Percentiles rank a stretch among this genome's conserved stretches.
Evolutionary conservation across 2,113 vertebrate genomes (phyloP).

Genomic region (Leiothrix lutea): DNA sequence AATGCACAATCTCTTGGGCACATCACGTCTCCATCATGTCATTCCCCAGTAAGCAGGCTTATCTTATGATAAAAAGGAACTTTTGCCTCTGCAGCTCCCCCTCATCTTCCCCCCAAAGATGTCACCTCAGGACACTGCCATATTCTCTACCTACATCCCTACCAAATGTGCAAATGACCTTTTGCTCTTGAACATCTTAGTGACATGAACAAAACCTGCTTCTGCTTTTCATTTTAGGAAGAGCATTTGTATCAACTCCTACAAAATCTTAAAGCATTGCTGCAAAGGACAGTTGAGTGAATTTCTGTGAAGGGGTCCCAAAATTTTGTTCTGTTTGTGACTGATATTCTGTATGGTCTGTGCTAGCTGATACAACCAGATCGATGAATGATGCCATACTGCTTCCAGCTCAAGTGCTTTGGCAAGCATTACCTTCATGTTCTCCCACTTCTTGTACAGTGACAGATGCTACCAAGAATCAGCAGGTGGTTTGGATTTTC

Average conservation of each 20-base stretch:
- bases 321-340: background rate
- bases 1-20: background rate
- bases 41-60: background rate
- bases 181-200: background rate
- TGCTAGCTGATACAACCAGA: background rate
- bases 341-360: background rate
- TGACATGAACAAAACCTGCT: background rate
- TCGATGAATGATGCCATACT: background rate
- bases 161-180: background rate
- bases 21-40: background rate
- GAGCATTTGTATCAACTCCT: background rate
- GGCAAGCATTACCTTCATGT: background rate
- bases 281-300: background rate
- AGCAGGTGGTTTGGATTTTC: conserved; percentile 49
- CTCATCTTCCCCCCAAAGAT: background rate
- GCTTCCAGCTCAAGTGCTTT: background rate
- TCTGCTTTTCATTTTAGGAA: background rate
- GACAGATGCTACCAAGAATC: conserved; percentile 41
- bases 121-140: background rate
- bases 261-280: background rate
- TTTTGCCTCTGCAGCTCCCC: background rate
- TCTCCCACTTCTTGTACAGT: background rate
- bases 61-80: background rate
- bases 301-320: background rate
- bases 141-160: background rate